A percentile compares a stretch with the other conserved stretches of the same genome.
Evolutionary conservation across 2,888 invertebrate species (phyloP).

Genomic region (Uropetala carovei): DNA sequence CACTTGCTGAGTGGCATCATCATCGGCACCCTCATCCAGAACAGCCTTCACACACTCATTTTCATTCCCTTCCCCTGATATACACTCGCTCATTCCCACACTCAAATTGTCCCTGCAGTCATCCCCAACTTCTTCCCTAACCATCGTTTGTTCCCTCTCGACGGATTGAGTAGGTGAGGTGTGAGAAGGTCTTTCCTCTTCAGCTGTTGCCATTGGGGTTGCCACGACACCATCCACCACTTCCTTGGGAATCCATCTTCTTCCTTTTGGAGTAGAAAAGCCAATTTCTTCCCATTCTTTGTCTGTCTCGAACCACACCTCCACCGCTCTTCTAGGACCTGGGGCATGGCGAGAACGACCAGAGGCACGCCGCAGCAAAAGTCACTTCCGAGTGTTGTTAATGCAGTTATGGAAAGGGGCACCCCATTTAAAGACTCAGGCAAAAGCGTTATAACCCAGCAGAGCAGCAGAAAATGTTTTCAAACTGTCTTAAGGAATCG

Average conservation of each 20-base stretch:
- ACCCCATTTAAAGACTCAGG: slow-evolving; percentile 24
- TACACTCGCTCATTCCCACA: not conserved
- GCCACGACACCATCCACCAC: slow-evolving; percentile 68
- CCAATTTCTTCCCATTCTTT: slow-evolving; percentile 63
- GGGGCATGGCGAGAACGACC: slow-evolving; percentile 45
- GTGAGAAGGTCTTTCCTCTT: not conserved
- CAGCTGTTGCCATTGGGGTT: slow-evolving; percentile 12
- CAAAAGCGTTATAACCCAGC: slow-evolving; percentile 44
- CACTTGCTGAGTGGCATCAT: slow-evolving; percentile 32
- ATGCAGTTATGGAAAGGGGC: slow-evolving; percentile 28
- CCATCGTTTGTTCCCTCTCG: slow-evolving; percentile 1
- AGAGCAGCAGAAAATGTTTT: not conserved
- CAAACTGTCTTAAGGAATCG: not conserved
- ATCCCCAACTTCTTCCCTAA: not conserved
- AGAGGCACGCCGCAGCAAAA: slow-evolving; percentile 29
- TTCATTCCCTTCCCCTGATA: not conserved
- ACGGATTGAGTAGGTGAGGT: not conserved
- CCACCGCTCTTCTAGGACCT: slow-evolving; percentile 55
- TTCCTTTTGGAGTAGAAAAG: slow-evolving; percentile 64
- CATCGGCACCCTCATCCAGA: not conserved
- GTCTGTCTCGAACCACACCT: slow-evolving; percentile 58
- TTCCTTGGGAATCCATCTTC: slow-evolving; percentile 55
- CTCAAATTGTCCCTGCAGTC: not conserved
- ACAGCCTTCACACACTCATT: not conserved
- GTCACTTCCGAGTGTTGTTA: slow-evolving; percentile 58